These are phyloP conservation scores for Ctenicera cuprea DNA, from an alignment of 2,888 invertebrate genomes.

Conservation along the genomic window DNA sequence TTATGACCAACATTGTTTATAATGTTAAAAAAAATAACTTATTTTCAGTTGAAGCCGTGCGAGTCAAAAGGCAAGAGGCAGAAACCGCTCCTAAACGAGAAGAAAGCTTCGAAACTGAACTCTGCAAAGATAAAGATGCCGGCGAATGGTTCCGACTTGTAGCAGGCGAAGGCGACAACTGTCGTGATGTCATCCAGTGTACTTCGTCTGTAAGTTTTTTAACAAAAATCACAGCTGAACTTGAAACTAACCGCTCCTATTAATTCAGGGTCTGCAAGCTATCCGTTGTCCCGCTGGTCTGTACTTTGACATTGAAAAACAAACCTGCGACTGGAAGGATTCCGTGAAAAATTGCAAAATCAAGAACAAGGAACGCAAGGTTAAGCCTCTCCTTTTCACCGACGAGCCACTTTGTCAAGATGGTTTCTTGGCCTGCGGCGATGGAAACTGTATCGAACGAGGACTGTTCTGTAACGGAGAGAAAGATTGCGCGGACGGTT, in stretches of 20 bases:
- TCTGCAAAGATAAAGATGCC: constrained; percentile 96
- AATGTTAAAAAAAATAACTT: neutral
- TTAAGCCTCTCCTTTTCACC: constrained; percentile 90
- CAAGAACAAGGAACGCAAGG: constrained; percentile 91
- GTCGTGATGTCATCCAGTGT: constrained; percentile 96
- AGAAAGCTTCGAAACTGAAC: constrained; percentile 90
- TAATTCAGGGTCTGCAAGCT: constrained; percentile 88
- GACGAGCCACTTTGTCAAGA: constrained; percentile 93
- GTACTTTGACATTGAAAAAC: constrained; percentile 95
- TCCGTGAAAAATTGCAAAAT: constrained; percentile 94
- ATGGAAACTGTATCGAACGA: constrained; percentile 89
- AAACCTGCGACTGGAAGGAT: constrained; percentile 96
- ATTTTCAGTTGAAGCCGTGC: constrained; percentile 27
- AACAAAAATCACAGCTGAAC: constrained; percentile 11
- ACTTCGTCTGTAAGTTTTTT: constrained; percentile 91
- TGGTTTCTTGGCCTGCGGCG: constrained; percentile 91
- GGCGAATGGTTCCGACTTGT: constrained; percentile 96
- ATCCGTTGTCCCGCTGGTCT: constrained; percentile 94
- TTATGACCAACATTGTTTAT: constrained; percentile 7
- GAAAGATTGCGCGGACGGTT: constrained; percentile 91
- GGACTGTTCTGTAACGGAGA: constrained; percentile 96
- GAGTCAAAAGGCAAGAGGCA: constrained; percentile 75
- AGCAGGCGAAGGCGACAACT: constrained; percentile 92
- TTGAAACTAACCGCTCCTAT: constrained; percentile 13
- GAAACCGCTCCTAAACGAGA: constrained; percentile 80